Evolutionary conservation across 2,888 invertebrate genomes (phyloP).

Genomic region (Drosophila multiciliata): DNA sequence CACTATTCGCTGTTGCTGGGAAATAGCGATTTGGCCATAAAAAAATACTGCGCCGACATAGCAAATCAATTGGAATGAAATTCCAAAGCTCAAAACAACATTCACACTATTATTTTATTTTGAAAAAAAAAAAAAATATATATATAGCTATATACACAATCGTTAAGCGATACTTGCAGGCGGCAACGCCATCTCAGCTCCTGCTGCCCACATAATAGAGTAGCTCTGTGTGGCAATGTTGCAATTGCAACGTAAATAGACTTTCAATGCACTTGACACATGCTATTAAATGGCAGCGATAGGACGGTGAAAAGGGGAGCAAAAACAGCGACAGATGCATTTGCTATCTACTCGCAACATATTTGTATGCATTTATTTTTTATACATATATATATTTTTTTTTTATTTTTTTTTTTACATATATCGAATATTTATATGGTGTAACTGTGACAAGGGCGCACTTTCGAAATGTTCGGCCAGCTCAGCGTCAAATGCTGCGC

Average conservation of each 20-base stretch:
- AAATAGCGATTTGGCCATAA: conserved; percentile 1
- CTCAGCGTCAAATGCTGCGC: conserved; percentile 13
- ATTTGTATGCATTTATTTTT: conserved; percentile 12
- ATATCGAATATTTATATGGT: conserved; percentile 69
- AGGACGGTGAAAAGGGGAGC: not conserved
- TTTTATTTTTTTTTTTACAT: conserved; percentile 2
- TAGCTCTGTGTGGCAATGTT: conserved; percentile 18
- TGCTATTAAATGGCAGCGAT: conserved; percentile 76
- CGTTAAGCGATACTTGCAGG: conserved; percentile 36
- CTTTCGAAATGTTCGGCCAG: conserved; percentile 23
- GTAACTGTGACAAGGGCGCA: conserved; percentile 43
- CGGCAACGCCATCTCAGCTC: not conserved
- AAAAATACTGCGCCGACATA: not conserved
- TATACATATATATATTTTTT: conserved; percentile 2
- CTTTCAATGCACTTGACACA: conserved; percentile 82
- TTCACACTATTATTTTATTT: conserved; percentile 8
- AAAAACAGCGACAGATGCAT: conserved; percentile 45
- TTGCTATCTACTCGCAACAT: conserved; percentile 22
- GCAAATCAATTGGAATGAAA: conserved; percentile 44
- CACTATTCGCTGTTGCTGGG: conserved; percentile 1
- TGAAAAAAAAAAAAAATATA: conserved; percentile 8
- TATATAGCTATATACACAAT: conserved; percentile 12
- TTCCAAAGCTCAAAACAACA: conserved; percentile 54
- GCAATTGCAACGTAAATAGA: conserved; percentile 80
- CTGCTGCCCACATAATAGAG: not conserved